Evolutionary conservation across 2,888 invertebrate genomes (phyloP).

Genomic region (Parnassius smintheus): DNA sequence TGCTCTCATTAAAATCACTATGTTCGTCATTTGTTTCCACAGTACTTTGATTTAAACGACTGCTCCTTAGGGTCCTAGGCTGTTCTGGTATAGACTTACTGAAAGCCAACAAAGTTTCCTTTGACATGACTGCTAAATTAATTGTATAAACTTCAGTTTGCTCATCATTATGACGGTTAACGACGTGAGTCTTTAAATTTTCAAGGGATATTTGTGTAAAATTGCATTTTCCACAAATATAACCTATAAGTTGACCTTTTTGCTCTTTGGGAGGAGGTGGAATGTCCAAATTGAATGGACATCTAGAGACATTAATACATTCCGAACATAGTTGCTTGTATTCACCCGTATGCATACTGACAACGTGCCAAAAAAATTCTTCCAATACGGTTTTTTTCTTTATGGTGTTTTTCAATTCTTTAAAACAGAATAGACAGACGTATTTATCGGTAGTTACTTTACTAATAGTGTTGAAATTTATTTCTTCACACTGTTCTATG

Average conservation of each 20-base stretch:
- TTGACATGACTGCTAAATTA: slow-evolving; percentile 58
- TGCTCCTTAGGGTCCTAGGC: slow-evolving; percentile 48
- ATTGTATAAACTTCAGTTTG: slow-evolving; percentile 71
- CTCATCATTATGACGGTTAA: slow-evolving; percentile 74
- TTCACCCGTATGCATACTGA: slow-evolving; percentile 88
- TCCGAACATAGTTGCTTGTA: slow-evolving; percentile 84
- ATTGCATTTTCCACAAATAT: slow-evolving; percentile 87
- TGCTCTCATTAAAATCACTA: slow-evolving; percentile 37
- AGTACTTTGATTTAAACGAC: slow-evolving; percentile 44
- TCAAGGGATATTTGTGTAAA: slow-evolving; percentile 84
- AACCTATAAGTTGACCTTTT: slow-evolving; percentile 75
- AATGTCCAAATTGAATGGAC: slow-evolving; percentile 61
- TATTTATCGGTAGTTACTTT: slow-evolving; percentile 60
- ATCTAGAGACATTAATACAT: slow-evolving; percentile 69
- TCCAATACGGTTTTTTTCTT: slow-evolving; percentile 52
- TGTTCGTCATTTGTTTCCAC: slow-evolving; percentile 30
- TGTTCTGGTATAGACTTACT: slow-evolving; percentile 35
- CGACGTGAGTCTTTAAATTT: slow-evolving; percentile 83
- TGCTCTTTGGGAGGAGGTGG: slow-evolving; percentile 64
- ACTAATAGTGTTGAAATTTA: slow-evolving; percentile 57
- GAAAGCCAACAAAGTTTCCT: slow-evolving; percentile 44
- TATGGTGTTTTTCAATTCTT: slow-evolving; percentile 46
- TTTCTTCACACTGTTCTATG: slow-evolving; percentile 74
- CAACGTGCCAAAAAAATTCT: slow-evolving; percentile 86
- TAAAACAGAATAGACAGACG: slow-evolving; percentile 65